phyloP scores from a whole-genome alignment of 2,797 vertebrate genomes.

The Erpetoichthys calabaricus region DNA sequence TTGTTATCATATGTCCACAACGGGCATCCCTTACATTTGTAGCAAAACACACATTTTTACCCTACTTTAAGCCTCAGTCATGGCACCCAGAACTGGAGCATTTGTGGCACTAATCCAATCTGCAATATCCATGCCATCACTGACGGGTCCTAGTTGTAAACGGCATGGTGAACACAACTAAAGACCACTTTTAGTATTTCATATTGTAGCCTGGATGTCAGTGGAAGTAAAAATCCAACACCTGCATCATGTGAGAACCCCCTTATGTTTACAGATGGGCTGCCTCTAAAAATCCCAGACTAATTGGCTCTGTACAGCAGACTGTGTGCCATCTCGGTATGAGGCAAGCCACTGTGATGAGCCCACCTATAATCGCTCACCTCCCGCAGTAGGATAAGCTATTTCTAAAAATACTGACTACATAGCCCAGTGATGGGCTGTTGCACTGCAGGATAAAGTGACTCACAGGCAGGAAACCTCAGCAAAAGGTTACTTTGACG shows the following conservation, averaged over 20 bases:
- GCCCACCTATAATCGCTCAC: background rate
- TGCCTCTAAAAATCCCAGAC: background rate
- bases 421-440: background rate
- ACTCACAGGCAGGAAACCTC: background rate
- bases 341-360: background rate
- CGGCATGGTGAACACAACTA: no score
- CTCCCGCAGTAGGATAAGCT: background rate
- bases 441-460: background rate
- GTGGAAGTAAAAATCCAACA: background rate
- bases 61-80: no score
- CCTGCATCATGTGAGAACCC: background rate
- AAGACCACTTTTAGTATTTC: background rate
- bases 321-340: background rate
- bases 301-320: constrained; percentile 1
- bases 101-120: no score
- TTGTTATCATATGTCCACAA: no score
- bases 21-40: no score
- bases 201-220: background rate
- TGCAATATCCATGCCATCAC: no score
- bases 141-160: no score
- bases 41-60: no score
- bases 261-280: background rate
- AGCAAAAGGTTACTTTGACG: constrained; percentile 1
- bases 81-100: no score
- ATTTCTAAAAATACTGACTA: background rate